Percentiles rank a stretch among this genome's conserved stretches.
phyloP scores from a whole-genome alignment of 2,888 invertebrate genomes.

The Athetis lepigone region DNA sequence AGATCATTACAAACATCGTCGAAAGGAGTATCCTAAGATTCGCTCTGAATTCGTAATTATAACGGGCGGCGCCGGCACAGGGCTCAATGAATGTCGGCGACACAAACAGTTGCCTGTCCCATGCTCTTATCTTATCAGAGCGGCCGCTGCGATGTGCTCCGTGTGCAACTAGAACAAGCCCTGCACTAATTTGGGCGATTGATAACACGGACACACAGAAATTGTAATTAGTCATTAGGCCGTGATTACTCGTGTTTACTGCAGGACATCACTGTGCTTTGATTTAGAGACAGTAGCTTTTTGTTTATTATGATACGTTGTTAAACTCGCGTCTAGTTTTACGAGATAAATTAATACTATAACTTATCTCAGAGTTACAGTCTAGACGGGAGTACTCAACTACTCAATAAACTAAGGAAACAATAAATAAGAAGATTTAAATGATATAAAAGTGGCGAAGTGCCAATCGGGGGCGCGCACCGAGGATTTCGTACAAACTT shows the following conservation, averaged over 20 bases:
- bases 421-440: too few species aligned
- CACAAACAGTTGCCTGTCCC: slow-evolving; percentile 36
- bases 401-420: too few species aligned
- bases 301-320: neutral
- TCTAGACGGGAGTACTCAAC: too few species aligned
- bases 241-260: neutral
- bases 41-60: neutral
- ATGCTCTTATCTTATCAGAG: slow-evolving; percentile 47
- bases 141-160: neutral
- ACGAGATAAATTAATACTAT: too few species aligned
- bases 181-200: slow-evolving; percentile 38
- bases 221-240: neutral
- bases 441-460: too few species aligned
- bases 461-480: too few species aligned
- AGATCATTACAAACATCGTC: too few species aligned
- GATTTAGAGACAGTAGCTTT: neutral
- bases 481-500: too few species aligned
- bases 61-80: too few species aligned
- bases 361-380: too few species aligned
- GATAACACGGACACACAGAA: slow-evolving; percentile 33
- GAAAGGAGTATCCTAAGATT: too few species aligned
- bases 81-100: too few species aligned
- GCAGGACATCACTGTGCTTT: neutral
- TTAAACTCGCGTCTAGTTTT: neutral
- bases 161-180: slow-evolving; percentile 38